phyloP scores from a whole-genome alignment of 2,797 vertebrate genomes.

The Dallia pectoralis region DNA sequence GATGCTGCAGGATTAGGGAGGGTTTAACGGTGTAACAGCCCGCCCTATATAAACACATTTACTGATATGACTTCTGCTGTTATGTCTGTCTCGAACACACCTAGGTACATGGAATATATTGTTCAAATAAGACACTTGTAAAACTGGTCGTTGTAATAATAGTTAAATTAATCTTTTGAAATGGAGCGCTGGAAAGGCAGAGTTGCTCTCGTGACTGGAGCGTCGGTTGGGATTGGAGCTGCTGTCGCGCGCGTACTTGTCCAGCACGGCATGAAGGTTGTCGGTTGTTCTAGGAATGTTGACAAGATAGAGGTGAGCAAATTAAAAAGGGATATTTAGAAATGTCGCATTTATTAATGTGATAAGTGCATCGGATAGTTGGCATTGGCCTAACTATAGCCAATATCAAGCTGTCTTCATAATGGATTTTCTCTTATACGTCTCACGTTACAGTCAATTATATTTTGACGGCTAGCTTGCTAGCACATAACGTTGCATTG shows the following conservation, averaged over 20 bases:
- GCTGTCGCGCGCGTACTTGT: conserved; percentile 89
- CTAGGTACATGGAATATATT: neutral
- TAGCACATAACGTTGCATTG: neutral
- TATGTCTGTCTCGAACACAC: neutral
- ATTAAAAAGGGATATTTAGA: conserved; percentile 4
- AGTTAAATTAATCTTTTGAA: conserved; percentile 20
- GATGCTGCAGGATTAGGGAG: conserved; percentile 49
- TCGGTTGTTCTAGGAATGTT: conserved; percentile 90
- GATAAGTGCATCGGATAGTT: neutral
- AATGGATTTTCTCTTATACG: neutral
- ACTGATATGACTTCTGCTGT: too few species aligned
- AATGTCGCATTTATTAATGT: conserved; percentile 1
- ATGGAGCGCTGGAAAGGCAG: conserved; percentile 94
- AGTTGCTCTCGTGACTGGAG: conserved; percentile 92
- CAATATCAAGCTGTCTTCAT: neutral
- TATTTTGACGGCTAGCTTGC: too few species aligned
- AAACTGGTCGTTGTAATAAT: neutral
- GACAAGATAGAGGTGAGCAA: conserved; percentile 88
- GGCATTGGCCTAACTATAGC: neutral
- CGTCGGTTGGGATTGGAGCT: conserved; percentile 91
- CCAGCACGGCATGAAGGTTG: conserved; percentile 91
- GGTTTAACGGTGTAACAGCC: conserved; percentile 42
- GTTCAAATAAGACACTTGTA: conserved; percentile 2
- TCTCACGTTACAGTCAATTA: neutral
- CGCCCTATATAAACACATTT: conserved; percentile 18